Conservation (phyloP, 2,888 invertebrate species). For the Drosophila longiperda region DNA sequence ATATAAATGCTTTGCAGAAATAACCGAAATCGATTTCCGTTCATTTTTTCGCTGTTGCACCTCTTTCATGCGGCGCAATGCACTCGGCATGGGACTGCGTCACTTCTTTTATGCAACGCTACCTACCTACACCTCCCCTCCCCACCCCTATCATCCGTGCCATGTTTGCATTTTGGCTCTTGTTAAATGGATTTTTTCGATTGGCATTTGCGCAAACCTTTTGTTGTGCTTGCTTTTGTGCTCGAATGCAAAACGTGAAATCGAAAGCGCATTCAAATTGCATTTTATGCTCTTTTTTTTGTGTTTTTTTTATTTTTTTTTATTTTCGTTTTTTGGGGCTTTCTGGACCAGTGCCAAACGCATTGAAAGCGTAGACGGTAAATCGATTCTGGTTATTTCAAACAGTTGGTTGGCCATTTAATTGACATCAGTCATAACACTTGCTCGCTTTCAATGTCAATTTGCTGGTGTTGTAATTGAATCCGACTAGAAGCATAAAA, state of each 20-base stretch:
- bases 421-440: constrained; percentile 37
- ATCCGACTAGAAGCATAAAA: constrained; percentile 5
- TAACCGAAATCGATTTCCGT: constrained; percentile 73
- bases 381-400: constrained; percentile 19
- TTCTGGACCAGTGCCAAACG: constrained; percentile 14
- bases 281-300: constrained; percentile 17
- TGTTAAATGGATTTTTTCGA: constrained; percentile 58
- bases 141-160: not conserved
- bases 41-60: constrained; percentile 25
- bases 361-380: constrained; percentile 15
- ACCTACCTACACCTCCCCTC: not conserved
- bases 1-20: constrained; percentile 39
- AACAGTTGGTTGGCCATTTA: constrained; percentile 45
- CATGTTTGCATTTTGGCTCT: constrained; percentile 52
- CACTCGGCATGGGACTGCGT: constrained; percentile 45
- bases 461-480: constrained; percentile 67
- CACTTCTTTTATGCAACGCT: constrained; percentile 57
- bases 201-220: constrained; percentile 55
- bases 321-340: not conserved
- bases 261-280: constrained; percentile 55
- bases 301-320: not conserved
- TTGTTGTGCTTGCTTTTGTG: constrained; percentile 38
- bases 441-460: constrained; percentile 68
- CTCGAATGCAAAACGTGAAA: constrained; percentile 43
- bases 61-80: constrained; percentile 55